Evolutionary conservation across 2,888 invertebrate genomes (phyloP), one percentile per base, ranked within the genome.

Genomic region (Clanis bilineata): DNA sequence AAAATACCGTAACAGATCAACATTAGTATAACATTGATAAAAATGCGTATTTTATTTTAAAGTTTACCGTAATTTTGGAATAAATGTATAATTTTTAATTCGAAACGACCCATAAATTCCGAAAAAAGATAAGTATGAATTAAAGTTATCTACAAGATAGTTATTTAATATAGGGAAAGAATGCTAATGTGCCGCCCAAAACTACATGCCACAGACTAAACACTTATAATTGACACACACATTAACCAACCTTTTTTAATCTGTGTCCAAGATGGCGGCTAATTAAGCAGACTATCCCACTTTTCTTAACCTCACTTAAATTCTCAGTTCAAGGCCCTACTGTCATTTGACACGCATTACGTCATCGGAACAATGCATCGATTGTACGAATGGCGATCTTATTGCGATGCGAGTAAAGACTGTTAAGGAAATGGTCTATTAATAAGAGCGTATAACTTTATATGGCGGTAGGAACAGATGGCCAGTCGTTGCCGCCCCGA

Each of bases 401-500:
- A 39, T 56, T 56, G 38, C 23, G 38, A 57, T 38, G 45, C 18
- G 25, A 38, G 44, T 47, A 47, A 57, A 41, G 38, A 15, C 45
- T 23, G 45, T 38, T n/a, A 45, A 47, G 57, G 36, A 57, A 51
- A 57, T 45, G 32, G 15, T 38, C 45, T 23, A 38, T 38, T 47
- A 18, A 18, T 47, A 58, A 25, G 39, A 51, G 23, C 58, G 39
- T 25, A 51, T 51, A 18, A 15, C 58, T 58, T 51, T 51, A 58
- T 58, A 58, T 18, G 58, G 58, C 51, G 72, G 74, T 72, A 64
- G 69, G 68, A 77, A 79, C 89, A 88, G 82, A 86, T 86, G 88
- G 85, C 65, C 67, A 68, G 70, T n/a, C n/a, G n/a, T n/a, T n/a
- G n/a, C 80, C 60, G 70, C 88, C 89, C 84, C 83, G 83, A 82